A percentile compares a stretch with the other conserved stretches of the same genome.
Evolutionary conservation across 2,888 invertebrate genomes (phyloP).

Genomic region (Panopea generosa): DNA sequence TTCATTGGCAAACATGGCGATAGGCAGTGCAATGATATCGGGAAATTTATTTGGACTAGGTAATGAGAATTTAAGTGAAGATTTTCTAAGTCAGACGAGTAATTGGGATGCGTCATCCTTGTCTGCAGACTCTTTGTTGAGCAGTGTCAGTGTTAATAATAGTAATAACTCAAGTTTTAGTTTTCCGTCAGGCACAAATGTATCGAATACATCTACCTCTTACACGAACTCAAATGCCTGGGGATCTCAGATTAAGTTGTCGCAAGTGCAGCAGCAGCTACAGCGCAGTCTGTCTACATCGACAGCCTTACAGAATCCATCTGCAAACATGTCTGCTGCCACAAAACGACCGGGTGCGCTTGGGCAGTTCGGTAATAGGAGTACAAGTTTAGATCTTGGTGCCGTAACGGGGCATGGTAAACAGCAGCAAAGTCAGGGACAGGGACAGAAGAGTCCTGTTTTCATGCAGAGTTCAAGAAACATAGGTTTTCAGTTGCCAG

Average conservation of each 20-base stretch:
- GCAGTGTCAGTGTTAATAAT: slow-evolving; percentile 26
- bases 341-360: slow-evolving; percentile 48
- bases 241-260: slow-evolving; percentile 44
- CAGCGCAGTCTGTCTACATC: slow-evolving; percentile 51
- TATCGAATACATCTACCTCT: slow-evolving; percentile 39
- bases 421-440: slow-evolving; percentile 6
- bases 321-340: slow-evolving; percentile 5
- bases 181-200: slow-evolving; percentile 12
- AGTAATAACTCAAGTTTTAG: slow-evolving; percentile 21
- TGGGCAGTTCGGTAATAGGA: slow-evolving; percentile 66
- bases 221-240: slow-evolving; percentile 28
- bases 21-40: slow-evolving; percentile 56
- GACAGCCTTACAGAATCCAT: slow-evolving; percentile 10
- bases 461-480: slow-evolving; percentile 63
- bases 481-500: slow-evolving; percentile 66
- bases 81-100: slow-evolving; percentile 45
- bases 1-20: slow-evolving; percentile 60
- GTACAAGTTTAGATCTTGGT: slow-evolving; percentile 64
- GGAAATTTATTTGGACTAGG: slow-evolving; percentile 44
- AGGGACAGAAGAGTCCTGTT: slow-evolving; percentile 73
- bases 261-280: slow-evolving; percentile 54
- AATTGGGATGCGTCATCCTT: slow-evolving; percentile 55
- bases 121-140: slow-evolving; percentile 44
- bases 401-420: slow-evolving; percentile 27
- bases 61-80: slow-evolving; percentile 45